These are phyloP conservation scores for Riptortus pedestris DNA, from an alignment of 1,140 invertebrate genomes.

Conservation along the genomic window DNA sequence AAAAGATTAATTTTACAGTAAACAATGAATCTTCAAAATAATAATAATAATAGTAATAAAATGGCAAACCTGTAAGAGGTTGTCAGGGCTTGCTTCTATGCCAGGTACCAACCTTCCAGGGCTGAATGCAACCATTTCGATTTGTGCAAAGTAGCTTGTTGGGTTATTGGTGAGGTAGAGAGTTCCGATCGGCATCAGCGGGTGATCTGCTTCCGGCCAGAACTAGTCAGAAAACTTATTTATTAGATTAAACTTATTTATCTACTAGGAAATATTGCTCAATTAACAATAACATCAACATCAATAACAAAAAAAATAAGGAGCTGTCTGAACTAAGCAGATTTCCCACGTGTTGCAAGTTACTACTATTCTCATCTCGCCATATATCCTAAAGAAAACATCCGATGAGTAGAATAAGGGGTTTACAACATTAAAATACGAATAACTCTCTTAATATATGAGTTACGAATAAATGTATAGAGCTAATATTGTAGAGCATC, in stretches of 20 bases:
- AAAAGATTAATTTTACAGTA: neutral
- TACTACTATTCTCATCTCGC: no score
- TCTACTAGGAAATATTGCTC: neutral
- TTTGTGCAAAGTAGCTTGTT: conserved; percentile 82
- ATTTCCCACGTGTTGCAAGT: no score
- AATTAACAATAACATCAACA: neutral
- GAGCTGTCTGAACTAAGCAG: no score
- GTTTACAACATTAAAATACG: no score
- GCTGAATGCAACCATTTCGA: conserved; percentile 89
- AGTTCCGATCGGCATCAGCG: conserved; percentile 81
- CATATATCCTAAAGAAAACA: no score
- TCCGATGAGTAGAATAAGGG: no score
- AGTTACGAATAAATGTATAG: no score
- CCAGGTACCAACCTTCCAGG: conserved; percentile 84
- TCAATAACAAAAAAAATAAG: no score
- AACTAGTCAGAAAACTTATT: conserved; percentile 40
- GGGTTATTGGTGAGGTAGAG: conserved; percentile 80
- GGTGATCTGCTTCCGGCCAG: conserved; percentile 83
- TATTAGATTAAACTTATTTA: no score
- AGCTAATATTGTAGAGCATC: no score
- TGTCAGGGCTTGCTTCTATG: conserved; percentile 83
- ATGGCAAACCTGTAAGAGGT: conserved; percentile 62
- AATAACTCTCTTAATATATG: no score
- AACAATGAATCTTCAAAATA: neutral
- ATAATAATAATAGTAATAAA: neutral